These are phyloP conservation scores for Nyctibius bracteatus DNA, from an alignment of 2,113 vertebrate species.

Conservation along the genomic window DNA sequence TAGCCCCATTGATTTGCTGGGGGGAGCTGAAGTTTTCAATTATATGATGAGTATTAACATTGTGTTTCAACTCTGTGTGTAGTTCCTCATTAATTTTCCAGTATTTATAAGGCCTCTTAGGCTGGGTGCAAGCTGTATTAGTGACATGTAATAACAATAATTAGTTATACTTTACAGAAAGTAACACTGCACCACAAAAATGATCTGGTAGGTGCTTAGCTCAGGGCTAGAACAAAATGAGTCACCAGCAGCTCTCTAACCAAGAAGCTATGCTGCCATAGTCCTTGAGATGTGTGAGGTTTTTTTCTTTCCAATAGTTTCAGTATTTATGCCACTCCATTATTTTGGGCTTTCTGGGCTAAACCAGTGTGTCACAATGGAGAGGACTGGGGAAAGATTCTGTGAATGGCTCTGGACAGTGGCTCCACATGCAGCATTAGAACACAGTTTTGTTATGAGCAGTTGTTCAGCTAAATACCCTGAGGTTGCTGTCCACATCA, in stretches of 20 bases:
- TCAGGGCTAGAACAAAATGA: not conserved
- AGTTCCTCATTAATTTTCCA: not conserved
- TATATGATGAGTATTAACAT: not conserved
- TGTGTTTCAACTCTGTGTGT: not conserved
- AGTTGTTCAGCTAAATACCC: not conserved
- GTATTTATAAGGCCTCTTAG: not conserved
- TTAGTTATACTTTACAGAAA: not conserved
- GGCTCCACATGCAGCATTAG: rapidly evolving
- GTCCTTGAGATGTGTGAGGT: not conserved
- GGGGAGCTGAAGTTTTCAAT: not conserved
- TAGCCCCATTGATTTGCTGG: not conserved
- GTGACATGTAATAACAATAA: not conserved
- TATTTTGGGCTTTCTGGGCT: not conserved
- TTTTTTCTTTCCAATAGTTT: not conserved
- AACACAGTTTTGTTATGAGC: not conserved
- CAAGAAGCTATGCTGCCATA: not conserved
- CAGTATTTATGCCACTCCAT: not conserved
- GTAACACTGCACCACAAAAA: not conserved
- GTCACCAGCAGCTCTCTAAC: not conserved
- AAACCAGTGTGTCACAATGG: not conserved
- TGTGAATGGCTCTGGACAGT: not conserved
- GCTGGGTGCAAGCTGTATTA: not conserved
- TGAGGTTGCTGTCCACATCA: not conserved
- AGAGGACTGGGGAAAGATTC: not conserved
- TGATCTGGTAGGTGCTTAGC: not conserved